These are phyloP conservation scores for Odontocolon sp. DNA, from an alignment of 2,888 invertebrate species.

Conservation along the genomic window DNA sequence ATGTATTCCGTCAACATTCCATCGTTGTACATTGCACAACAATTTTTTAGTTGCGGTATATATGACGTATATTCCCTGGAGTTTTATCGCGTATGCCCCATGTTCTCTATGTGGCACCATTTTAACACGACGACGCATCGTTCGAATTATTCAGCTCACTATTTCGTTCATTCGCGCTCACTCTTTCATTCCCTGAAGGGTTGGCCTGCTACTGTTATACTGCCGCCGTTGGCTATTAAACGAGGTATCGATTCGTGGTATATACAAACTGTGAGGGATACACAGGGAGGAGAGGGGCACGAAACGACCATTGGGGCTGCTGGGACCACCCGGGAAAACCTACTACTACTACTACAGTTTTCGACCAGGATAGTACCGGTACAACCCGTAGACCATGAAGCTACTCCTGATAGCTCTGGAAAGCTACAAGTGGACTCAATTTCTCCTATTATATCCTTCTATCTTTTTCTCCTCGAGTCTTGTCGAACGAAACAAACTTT, in stretches of 20 bases:
- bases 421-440: constrained; percentile 12
- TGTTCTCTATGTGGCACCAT: constrained; percentile 45
- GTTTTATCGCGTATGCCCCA: constrained; percentile 40
- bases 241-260: constrained; percentile 72
- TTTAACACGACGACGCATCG: constrained; percentile 40
- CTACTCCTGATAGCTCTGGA: neutral
- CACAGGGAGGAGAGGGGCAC: constrained; percentile 40
- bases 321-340: constrained; percentile 16
- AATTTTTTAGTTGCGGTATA: constrained; percentile 7
- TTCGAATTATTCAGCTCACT: constrained; percentile 68
- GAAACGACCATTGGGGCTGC: constrained; percentile 26
- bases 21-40: constrained; percentile 43
- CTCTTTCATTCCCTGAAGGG: constrained; percentile 55
- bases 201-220: constrained; percentile 20
- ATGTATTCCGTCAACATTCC: no score
- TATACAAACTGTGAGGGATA: constrained; percentile 65
- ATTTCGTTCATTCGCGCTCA: neutral
- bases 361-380: no score
- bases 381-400: neutral
- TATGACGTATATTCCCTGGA: constrained; percentile 26
- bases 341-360: neutral
- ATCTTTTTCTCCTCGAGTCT: neutral
- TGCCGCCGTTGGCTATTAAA: constrained; percentile 67
- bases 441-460: constrained; percentile 5
- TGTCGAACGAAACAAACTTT: constrained; percentile 19